Evolutionary conservation across 2,113 vertebrate species (phyloP), one percentile per base, ranked within the genome.

Genomic region (Apaloderma vittatum): DNA sequence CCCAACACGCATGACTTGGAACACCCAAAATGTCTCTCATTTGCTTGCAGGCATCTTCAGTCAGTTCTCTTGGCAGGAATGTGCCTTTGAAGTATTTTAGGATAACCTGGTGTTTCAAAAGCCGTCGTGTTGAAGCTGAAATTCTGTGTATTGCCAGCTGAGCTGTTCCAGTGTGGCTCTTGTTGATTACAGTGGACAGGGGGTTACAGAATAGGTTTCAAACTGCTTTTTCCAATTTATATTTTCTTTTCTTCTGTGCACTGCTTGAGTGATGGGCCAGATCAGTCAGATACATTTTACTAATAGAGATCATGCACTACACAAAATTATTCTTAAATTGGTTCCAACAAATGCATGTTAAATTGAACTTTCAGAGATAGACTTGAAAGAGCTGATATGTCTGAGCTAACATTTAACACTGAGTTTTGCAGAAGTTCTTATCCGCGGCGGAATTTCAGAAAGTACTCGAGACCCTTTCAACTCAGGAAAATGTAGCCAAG

Each of bases 321-420:
- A 51, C 19, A 61, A 40, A 91, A 58, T 67, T 15, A 40, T 63
- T 80, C 54, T 73, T 15, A 22, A 58, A 48, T 36, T 62, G n/a
- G 32, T 92, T 90, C 72, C 61, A 65, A 72, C 48, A 68, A 76
- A 57, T 36, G 11, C 7, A 6, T 6, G 1, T 65, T 54, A 72
- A 93, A 22, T 40, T 11, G 70, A 78, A 49, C 37, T 11, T 71
- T 68, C 45, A 57, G 68, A 73, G 70, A n/a, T 1, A 11, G 34
- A 51, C 81, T 85, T 59, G 37, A 93, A 85, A 95, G 62, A 68
- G 29, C 34, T 30, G 27, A 43, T 32, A 0, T 40, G 11, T 58
- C n/a, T 10, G 45, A 88, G 82, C 94, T 96, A 93, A 91, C 94
- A 43, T 86, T 90, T 93, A 94, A 93, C 79, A 12, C 15, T 3